phyloP scores from a whole-genome alignment of 92 coral and sea anemone genomes.

The Siderastrea radians region DNA sequence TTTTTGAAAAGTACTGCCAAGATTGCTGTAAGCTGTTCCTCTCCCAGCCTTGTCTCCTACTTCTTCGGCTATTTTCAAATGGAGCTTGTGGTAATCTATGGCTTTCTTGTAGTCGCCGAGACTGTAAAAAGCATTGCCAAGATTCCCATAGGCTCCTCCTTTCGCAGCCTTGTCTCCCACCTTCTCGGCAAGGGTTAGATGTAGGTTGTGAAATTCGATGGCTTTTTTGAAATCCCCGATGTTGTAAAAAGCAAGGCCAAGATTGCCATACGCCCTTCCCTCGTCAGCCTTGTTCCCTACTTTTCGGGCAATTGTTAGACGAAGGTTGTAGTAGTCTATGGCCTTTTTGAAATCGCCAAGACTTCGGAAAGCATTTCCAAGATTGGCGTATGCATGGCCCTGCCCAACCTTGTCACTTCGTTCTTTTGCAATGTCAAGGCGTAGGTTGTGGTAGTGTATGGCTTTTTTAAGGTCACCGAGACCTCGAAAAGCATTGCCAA shows the following conservation, averaged over 20 bases:
- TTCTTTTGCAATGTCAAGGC: not conserved
- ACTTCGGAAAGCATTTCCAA: not conserved
- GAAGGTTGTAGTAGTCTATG: not conserved
- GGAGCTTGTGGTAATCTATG: not conserved
- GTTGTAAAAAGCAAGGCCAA: not conserved
- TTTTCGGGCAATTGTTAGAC: not conserved
- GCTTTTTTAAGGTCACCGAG: not conserved
- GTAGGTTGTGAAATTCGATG: slow-evolving; percentile 8
- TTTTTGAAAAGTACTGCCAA: not conserved
- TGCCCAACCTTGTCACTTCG: not conserved
- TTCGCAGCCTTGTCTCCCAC: not conserved
- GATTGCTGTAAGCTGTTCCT: not conserved
- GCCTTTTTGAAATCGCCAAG: not conserved
- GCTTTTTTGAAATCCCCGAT: slow-evolving; percentile 22
- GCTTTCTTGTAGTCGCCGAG: slow-evolving; percentile 22
- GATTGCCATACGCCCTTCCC: not conserved
- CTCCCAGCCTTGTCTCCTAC: not conserved
- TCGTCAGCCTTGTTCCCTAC: not conserved
- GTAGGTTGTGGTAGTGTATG: not conserved
- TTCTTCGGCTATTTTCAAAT: not conserved
- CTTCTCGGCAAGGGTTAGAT: not conserved
- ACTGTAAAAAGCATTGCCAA: slow-evolving; percentile 2
- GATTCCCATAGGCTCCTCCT: slow-evolving; percentile 5
- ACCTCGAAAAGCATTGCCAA: not conserved
- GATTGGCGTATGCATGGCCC: not conserved